Evolutionary conservation across 1,140 invertebrate genomes (phyloP), one percentile per base, ranked within the genome.

Genomic region (Planococcus citri): DNA sequence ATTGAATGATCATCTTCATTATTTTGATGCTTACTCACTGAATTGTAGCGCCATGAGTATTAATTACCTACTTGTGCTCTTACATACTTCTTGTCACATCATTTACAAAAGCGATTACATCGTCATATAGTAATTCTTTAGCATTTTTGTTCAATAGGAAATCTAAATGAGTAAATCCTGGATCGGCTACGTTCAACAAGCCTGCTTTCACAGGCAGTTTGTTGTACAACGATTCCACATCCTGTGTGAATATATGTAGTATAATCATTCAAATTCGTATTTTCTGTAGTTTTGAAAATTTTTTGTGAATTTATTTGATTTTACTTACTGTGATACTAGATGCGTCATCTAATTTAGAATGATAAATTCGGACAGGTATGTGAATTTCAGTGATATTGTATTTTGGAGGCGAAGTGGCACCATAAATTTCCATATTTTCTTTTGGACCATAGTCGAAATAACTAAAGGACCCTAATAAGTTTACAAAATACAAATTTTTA

Each of bases 161-260:
- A 72, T 88, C 86, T 70, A 87, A 74, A 73, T 88, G 86, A 74
- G 85, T 85, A 70, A 86, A 88, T 69, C 79, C 77, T 0, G 79
- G 72, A 61, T 82, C 72, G 0, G 82, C 78, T 1, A 87, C 82
- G 73, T 80, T 76, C 71, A 81, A 84, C 76, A 81, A 83, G n/a
- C 82, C 82, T 20, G 83, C 77, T 2, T 79, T 77, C 71, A 83
- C 81, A 21, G 78, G 78, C 4, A 87, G 72, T 73, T 81, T 77
- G 3, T 74, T 76, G 21, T 80, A 81, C 51, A 87, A 75, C 61
- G 79, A 80, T 72, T 82, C 79, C 0, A 87, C 81, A 73, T 87
- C 85, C 78, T 80, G 27, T 3, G 74, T 70, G 25, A 12, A 12
- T 33, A 12, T 33, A n/a, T n/a, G n/a, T n/a, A n/a, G n/a, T n/a